These are phyloP conservation scores for Brachypodius melanocephalos DNA, from an alignment of 2,113 vertebrate genomes.

Conservation along the genomic window DNA sequence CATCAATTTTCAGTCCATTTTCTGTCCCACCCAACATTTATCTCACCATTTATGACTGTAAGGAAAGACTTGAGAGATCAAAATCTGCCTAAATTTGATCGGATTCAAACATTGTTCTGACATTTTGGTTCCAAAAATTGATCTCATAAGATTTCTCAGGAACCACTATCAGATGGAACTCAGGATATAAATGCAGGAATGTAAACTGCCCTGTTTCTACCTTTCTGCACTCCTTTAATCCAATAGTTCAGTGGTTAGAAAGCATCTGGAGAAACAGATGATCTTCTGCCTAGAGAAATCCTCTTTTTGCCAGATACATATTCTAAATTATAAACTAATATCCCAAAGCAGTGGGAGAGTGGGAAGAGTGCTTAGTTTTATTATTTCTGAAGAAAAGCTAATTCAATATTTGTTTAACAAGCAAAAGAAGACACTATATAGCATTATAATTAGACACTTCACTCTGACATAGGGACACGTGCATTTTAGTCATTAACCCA, in stretches of 20 bases:
- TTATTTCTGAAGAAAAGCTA: background rate
- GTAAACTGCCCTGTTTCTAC: background rate
- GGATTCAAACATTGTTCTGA: background rate
- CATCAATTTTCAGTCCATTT: background rate
- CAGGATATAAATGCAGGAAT: background rate
- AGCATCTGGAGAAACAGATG: conserved; percentile 27
- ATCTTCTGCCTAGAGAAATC: background rate
- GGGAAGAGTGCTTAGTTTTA: background rate
- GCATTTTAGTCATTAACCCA: background rate
- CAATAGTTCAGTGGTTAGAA: background rate
- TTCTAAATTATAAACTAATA: background rate
- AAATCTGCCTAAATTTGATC: background rate
- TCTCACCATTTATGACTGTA: background rate
- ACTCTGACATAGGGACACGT: background rate
- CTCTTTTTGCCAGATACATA: background rate
- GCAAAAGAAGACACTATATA: background rate
- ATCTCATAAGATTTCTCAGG: background rate
- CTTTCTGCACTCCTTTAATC: background rate
- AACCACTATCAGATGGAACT: background rate
- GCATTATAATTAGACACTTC: background rate
- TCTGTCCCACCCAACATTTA: background rate
- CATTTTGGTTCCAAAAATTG: background rate
- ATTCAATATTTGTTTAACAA: background rate
- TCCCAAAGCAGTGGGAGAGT: background rate
- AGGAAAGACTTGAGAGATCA: background rate